These are phyloP conservation scores for Aplodontia rufa DNA, from an alignment of 2,113 vertebrate species.

Conservation along the genomic window DNA sequence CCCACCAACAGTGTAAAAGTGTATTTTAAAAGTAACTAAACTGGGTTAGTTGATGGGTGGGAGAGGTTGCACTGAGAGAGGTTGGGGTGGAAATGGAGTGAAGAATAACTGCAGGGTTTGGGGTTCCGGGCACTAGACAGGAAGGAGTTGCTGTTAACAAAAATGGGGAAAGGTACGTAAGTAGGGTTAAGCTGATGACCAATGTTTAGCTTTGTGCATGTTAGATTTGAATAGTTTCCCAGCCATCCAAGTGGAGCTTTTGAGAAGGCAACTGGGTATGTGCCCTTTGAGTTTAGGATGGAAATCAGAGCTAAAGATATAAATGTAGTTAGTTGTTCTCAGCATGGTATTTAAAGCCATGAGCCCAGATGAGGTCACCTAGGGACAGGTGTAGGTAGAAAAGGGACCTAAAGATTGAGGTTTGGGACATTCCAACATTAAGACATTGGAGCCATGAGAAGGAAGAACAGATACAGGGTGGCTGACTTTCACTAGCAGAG, in stretches of 20 bases:
- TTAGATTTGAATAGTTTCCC: not conserved
- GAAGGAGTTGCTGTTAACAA: not conserved
- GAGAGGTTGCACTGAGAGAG: not conserved
- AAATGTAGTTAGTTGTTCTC: not conserved
- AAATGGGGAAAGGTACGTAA: not conserved
- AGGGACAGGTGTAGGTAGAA: not conserved
- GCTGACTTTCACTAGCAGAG: not conserved
- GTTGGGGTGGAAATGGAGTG: not conserved
- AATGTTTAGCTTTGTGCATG: not conserved
- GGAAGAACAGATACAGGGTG: not conserved
- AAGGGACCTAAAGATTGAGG: not conserved
- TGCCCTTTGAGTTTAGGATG: not conserved
- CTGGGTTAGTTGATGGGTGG: not conserved
- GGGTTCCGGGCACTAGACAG: not conserved
- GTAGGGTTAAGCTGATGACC: not conserved
- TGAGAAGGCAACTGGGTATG: not conserved
- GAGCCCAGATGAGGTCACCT: not conserved
- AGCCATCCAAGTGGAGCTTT: not conserved
- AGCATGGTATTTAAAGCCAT: not conserved
- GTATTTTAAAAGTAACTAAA: not conserved
- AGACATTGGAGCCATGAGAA: accelerated
- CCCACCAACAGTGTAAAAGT: no score
- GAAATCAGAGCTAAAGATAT: not conserved
- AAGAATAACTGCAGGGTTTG: not conserved
- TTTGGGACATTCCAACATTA: not conserved